Evolutionary conservation across 2,113 vertebrate genomes (phyloP).

Genomic region (Tachysurus vachellii): DNA sequence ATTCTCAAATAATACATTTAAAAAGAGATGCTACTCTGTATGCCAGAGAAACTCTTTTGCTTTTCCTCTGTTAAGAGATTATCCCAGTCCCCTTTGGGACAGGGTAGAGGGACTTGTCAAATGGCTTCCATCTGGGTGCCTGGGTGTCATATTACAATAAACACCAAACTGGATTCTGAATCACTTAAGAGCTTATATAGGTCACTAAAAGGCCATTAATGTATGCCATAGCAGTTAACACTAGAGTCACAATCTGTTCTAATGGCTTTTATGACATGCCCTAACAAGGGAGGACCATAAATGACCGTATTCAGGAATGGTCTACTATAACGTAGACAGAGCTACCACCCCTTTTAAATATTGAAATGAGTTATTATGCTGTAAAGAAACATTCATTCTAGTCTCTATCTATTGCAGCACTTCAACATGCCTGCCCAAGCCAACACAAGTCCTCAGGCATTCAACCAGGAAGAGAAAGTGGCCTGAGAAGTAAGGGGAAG

Average conservation of each 20-base stretch:
- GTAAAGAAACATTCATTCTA: constrained; percentile 19
- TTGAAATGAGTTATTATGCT: constrained; percentile 21
- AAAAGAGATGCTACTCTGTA: neutral
- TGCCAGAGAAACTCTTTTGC: neutral
- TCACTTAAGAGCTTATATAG: constrained; percentile 43
- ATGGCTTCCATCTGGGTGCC: constrained; percentile 53
- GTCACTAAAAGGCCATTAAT: constrained; percentile 54
- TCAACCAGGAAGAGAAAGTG: constrained; percentile 35
- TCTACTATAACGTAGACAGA: too few species aligned
- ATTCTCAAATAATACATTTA: constrained; percentile 1
- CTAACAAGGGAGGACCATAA: constrained; percentile 5
- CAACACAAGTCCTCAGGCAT: constrained; percentile 34
- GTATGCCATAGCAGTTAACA: constrained; percentile 27
- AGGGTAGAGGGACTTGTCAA: constrained; percentile 31
- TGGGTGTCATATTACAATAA: constrained; percentile 54
- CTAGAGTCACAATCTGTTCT: constrained; percentile 50
- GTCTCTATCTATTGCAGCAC: neutral
- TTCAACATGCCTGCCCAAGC: constrained; percentile 21
- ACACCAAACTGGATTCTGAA: constrained; percentile 53
- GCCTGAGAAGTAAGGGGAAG: constrained; percentile 15
- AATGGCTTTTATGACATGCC: constrained; percentile 26
- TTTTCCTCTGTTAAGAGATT: neutral
- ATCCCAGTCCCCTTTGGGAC: neutral
- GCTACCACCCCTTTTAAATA: neutral
- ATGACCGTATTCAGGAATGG: constrained; percentile 3